Conservation (phyloP, 2,888 invertebrate genomes). For the Leucophora obtusa region DNA sequence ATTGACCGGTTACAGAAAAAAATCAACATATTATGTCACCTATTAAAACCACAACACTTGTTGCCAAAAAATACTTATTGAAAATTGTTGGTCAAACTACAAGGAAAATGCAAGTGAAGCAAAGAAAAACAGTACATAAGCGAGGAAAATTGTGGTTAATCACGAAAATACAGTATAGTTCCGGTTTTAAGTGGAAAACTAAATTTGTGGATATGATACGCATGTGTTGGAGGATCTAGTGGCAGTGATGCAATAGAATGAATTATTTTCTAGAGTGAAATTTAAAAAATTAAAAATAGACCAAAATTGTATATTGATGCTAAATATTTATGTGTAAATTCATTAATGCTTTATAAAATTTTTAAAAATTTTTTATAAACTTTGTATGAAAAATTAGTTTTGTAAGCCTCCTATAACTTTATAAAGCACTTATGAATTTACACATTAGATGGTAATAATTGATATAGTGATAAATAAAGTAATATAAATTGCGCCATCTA, state of each 20-base stretch:
- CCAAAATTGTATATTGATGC: too few relatives aligned
- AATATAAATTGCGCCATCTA: too few relatives aligned
- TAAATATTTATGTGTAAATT: too few relatives aligned
- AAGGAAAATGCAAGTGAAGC: constrained; percentile 37
- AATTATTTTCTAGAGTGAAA: background rate
- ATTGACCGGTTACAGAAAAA: constrained; percentile 21
- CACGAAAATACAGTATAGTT: constrained; percentile 47
- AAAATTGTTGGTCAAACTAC: constrained; percentile 48
- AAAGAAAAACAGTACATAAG: constrained; percentile 30
- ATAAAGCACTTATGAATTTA: too few relatives aligned
- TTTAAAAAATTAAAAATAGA: background rate
- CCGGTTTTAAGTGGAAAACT: constrained; percentile 39
- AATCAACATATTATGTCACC: constrained; percentile 55
- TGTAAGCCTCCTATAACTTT: too few relatives aligned
- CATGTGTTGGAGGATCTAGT: background rate
- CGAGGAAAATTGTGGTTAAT: constrained; percentile 56
- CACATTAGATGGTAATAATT: too few relatives aligned
- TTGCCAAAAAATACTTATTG: constrained; percentile 57
- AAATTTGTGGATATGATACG: constrained; percentile 4
- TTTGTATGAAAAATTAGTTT: too few relatives aligned
- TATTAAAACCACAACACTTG: constrained; percentile 67
- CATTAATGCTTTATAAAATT: too few relatives aligned
- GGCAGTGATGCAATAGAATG: background rate
- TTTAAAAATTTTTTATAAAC: too few relatives aligned
- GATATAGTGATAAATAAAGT: too few relatives aligned